Evolutionary conservation across 2,113 vertebrate genomes (phyloP).

Genomic region (Entomyzon cyanotis): DNA sequence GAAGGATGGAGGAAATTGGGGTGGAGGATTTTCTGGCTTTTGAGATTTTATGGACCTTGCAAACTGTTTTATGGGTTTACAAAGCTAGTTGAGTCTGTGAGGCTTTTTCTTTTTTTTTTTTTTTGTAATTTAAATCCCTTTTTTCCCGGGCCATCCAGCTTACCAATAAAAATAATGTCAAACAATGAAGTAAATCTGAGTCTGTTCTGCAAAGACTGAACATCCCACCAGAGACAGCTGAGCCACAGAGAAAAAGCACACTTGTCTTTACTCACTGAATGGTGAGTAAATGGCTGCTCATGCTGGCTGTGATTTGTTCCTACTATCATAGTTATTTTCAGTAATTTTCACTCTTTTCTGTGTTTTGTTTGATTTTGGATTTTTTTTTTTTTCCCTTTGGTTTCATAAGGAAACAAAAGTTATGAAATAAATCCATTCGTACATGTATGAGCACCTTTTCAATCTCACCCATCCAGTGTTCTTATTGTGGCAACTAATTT

Average conservation of each 20-base stretch:
- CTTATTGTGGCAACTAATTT: not conserved
- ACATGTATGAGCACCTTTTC: not conserved
- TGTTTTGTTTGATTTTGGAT: not conserved
- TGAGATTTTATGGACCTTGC: conserved; percentile 54
- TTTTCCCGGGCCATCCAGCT: not conserved
- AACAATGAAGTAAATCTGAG: not conserved
- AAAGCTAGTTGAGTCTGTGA: conserved; percentile 1
- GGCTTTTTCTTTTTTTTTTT: not conserved
- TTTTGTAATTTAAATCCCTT: conserved; percentile 5
- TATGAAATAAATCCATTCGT: not conserved
- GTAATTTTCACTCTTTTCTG: not conserved
- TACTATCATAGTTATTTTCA: not conserved
- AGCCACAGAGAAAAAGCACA: not conserved
- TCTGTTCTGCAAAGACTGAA: not conserved
- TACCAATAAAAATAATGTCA: conserved; percentile 11
- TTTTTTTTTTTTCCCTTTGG: fast-evolving
- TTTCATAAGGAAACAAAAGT: not conserved
- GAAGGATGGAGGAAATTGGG: not conserved
- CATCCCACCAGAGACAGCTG: not conserved
- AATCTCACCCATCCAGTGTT: not conserved
- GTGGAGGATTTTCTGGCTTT: conserved; percentile 40
- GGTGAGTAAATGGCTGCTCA: not conserved
- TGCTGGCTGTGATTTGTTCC: not conserved
- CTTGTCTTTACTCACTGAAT: not conserved
- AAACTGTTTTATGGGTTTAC: conserved; percentile 30